Evolutionary conservation across 2,888 invertebrate genomes (phyloP).

Genomic region (Hybos culiciformis): DNA sequence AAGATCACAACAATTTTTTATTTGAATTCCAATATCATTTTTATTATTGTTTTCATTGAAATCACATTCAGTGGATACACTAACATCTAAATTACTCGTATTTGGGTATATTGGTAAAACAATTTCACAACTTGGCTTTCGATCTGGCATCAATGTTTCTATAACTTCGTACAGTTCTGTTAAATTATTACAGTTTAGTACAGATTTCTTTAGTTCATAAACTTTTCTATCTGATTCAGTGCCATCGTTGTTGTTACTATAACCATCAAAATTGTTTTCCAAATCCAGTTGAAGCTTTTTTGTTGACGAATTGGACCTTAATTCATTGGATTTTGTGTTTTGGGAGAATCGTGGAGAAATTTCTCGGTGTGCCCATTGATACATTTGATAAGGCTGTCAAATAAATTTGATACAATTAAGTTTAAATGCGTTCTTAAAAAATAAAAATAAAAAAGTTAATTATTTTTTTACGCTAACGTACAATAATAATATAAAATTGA

Average conservation of each 20-base stretch:
- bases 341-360: slow-evolving; percentile 62
- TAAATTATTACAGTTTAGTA: slow-evolving; percentile 27
- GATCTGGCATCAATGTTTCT: slow-evolving; percentile 21
- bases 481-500: no score
- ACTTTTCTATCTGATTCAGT: neutral
- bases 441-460: neutral
- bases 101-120: neutral
- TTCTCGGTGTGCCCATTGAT: slow-evolving; percentile 82
- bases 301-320: slow-evolving; percentile 6
- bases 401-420: slow-evolving; percentile 4
- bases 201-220: slow-evolving; percentile 18
- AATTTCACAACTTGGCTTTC: slow-evolving; percentile 18
- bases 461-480: no score
- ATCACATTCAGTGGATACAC: slow-evolving; percentile 25
- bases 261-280: slow-evolving; percentile 9
- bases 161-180: slow-evolving; percentile 28
- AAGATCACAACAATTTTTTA: no score
- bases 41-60: slow-evolving; percentile 19
- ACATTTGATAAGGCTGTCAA: slow-evolving; percentile 77
- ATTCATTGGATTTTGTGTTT: slow-evolving; percentile 2
- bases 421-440: slow-evolving; percentile 1
- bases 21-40: neutral
- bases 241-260: no score
- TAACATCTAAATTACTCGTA: no score
- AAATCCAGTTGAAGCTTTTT: slow-evolving; percentile 14